These are phyloP conservation scores for Platypus cylindrus DNA, from an alignment of 2,888 invertebrate genomes.

Conservation along the genomic window DNA sequence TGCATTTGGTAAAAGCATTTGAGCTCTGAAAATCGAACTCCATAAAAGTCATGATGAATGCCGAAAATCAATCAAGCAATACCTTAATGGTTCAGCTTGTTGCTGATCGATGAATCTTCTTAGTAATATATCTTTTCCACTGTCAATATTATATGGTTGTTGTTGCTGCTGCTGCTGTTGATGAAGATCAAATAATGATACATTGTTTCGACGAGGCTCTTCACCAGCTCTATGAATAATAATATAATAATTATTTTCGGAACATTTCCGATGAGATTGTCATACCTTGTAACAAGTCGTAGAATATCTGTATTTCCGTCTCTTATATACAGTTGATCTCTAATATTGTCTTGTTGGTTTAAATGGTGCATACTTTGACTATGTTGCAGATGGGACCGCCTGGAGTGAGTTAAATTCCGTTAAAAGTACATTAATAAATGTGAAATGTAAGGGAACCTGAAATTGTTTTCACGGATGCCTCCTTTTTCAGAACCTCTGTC, in stretches of 20 bases:
- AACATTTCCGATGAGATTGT: background rate
- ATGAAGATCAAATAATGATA: conserved; percentile 32
- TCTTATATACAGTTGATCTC: conserved; percentile 58
- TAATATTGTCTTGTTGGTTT: conserved; percentile 31
- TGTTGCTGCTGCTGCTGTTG: conserved; percentile 28
- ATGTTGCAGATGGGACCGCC: conserved; percentile 9
- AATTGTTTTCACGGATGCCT: conserved; percentile 36
- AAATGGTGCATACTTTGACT: conserved; percentile 12
- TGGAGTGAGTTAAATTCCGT: background rate
- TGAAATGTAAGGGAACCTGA: conserved; percentile 4
- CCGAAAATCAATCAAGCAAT: conserved; percentile 5
- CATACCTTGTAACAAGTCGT: conserved; percentile 54
- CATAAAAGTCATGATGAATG: background rate
- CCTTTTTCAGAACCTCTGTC: conserved; percentile 60
- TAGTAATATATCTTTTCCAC: conserved; percentile 75
- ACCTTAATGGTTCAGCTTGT: conserved; percentile 25
- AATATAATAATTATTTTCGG: background rate
- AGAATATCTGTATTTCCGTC: conserved; percentile 79
- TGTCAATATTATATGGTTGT: conserved; percentile 44
- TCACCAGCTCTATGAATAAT: conserved; percentile 14
- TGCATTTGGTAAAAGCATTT: conserved; percentile 28
- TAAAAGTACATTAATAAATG: background rate
- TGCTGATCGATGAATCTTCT: conserved; percentile 76
- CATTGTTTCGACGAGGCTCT: conserved; percentile 33
- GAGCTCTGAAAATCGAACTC: conserved; percentile 10